A percentile compares a stretch with the other conserved stretches of the same genome.
Evolutionary conservation across 2,797 vertebrate genomes (phyloP).

Genomic region (Gymnoscopelus braueri): DNA sequence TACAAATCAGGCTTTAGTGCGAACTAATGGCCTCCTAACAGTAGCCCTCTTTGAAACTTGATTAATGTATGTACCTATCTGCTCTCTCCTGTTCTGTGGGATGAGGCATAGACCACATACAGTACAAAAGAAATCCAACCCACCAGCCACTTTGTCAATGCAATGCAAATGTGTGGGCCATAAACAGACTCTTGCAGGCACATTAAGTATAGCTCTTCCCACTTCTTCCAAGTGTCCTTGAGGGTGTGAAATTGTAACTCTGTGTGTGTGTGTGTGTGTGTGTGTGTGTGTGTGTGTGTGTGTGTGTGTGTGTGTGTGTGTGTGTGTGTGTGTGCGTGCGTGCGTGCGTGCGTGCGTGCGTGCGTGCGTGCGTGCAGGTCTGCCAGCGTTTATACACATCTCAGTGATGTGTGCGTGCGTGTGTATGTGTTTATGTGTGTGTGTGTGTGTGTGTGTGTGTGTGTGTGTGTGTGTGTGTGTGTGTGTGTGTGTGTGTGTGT

Average conservation of each 20-base stretch:
- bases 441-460: background rate
- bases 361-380: background rate
- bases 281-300: constrained; percentile 30
- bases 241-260: constrained; percentile 43
- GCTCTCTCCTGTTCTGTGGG: background rate
- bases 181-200: constrained; percentile 39
- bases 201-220: constrained; percentile 22
- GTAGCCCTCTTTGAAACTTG: background rate
- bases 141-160: constrained; percentile 22
- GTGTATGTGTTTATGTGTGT: too few species aligned
- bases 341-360: background rate
- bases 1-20: too few species aligned
- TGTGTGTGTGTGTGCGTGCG: background rate
- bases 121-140: background rate
- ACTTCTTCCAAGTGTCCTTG: constrained; percentile 37
- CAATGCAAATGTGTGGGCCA: constrained; percentile 30
- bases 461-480: too few species aligned
- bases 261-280: constrained; percentile 29
- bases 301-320: background rate
- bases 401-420: background rate
- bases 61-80: constrained; percentile 15
- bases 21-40: too few species aligned
- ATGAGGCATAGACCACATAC: constrained; percentile 20
- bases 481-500: background rate
- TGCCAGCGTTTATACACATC: too few species aligned